Evolutionary conservation across 1,140 invertebrate genomes (phyloP), one percentile per base, ranked within the genome.

Genomic region (Ceratina calcarata): DNA sequence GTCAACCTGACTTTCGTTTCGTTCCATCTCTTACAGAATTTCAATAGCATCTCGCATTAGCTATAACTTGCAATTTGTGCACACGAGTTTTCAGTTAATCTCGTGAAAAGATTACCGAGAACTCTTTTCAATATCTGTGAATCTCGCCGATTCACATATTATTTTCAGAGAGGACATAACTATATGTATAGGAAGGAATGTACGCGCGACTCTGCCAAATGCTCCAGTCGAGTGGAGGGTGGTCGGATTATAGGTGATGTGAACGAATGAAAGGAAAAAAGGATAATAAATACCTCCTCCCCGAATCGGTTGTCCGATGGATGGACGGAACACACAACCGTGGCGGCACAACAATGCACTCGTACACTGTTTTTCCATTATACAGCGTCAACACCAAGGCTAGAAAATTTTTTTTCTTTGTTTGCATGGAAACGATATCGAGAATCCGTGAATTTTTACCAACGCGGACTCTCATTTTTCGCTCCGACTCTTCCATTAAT

Each of bases 351-450:
- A 62, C 67, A 37, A 78, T 55, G 53, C 24, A 16, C 10, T 49
- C 45, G 61, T 77, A 88, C 87, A 89, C 78, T 84, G 84, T 85
- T 89, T 86, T 82, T 88, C 88, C 85, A 88, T 89, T 87, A 89
- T 83, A 73, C 75, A 55, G 71, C 80, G 79, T 85, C 71, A 68
- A 49, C 65, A 20, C 8, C 62, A 12, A n/a, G 15, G 12, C 16
- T 45, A 4, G 2, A 24, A 20, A 10, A n/a, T 15, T 61, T 37
- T 62, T 69, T 15, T 27, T 49, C 22, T 65, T 37, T 37, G 3
- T 51, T 68, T 20, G 74, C 18, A 57, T 57, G 22, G 67, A 12
- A 27, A n/a, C 8, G 13, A 1, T 27, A 4, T 1, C 53, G 53
- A 32, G 4, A 7, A 3, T 2, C 10, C 2, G 3, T 6, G 22